Evolutionary conservation across 2,113 vertebrate species (phyloP).

Genomic region (Lota lota): DNA sequence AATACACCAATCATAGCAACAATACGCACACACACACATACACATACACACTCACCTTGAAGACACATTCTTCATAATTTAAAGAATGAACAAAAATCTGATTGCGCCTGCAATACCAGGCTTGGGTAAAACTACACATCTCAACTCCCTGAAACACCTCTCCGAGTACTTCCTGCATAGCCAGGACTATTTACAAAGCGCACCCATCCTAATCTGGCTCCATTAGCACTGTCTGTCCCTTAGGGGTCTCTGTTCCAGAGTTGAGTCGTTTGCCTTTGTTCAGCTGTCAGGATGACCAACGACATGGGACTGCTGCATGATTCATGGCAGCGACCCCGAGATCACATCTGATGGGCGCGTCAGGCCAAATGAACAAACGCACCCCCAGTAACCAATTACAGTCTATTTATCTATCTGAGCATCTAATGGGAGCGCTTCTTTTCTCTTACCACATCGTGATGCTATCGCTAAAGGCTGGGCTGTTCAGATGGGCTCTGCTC

Average conservation of each 20-base stretch:
- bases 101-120: conserved; percentile 72
- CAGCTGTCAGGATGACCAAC: conserved; percentile 76
- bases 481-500: conserved; percentile 47
- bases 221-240: conserved; percentile 59
- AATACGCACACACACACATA: conserved; percentile 18
- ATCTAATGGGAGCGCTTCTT: conserved; percentile 70
- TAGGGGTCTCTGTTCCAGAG: conserved; percentile 19
- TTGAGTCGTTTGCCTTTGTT: conserved; percentile 66
- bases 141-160: conserved; percentile 39
- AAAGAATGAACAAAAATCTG: conserved; percentile 49
- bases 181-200: conserved; percentile 51
- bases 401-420: conserved; percentile 66
- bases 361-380: conserved; percentile 65
- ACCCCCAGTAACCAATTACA: conserved; percentile 64
- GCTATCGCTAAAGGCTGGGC: conserved; percentile 54
- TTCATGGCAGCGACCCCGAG: conserved; percentile 66
- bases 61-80: too few relatives aligned
- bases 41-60: conserved; percentile 56
- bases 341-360: conserved; percentile 69
- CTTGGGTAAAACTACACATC: conserved; percentile 63
- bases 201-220: conserved; percentile 68
- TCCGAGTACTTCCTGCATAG: conserved; percentile 55
- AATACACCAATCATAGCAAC: conserved; percentile 17
- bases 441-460: conserved; percentile 50
- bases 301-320: conserved; percentile 59